Conservation (phyloP, 1,140 invertebrate genomes). For the Drosophila serrata region DNA sequence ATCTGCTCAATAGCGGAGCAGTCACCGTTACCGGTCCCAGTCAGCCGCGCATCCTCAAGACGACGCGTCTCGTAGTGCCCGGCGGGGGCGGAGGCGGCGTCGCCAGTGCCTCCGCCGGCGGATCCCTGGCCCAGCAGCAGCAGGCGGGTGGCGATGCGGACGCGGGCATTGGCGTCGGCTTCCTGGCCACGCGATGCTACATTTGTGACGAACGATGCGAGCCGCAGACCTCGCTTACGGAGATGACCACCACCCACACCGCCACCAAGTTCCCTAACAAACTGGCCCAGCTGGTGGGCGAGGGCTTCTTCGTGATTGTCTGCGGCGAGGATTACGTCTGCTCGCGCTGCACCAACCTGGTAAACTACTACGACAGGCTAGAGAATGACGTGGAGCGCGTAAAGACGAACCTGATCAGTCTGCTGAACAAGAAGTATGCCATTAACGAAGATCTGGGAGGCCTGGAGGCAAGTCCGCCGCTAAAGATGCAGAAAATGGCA, state of each 20-base stretch:
- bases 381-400: slow-evolving; percentile 84
- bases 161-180: slow-evolving; percentile 14
- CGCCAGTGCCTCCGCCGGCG: slow-evolving; percentile 19
- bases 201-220: slow-evolving; percentile 78
- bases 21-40: slow-evolving; percentile 83
- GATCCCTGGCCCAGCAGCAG: slow-evolving; percentile 23
- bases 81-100: slow-evolving; percentile 41
- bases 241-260: slow-evolving; percentile 78
- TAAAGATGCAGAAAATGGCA: slow-evolving; percentile 79
- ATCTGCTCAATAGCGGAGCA: slow-evolving; percentile 83
- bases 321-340: slow-evolving; percentile 84
- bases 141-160: slow-evolving; percentile 58
- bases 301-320: slow-evolving; percentile 83
- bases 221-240: slow-evolving; percentile 69
- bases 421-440: slow-evolving; percentile 84
- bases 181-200: slow-evolving; percentile 68
- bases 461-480: slow-evolving; percentile 55
- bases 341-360: slow-evolving; percentile 81
- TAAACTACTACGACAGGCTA: slow-evolving; percentile 83
- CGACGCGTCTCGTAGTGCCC: slow-evolving; percentile 62
- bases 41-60: slow-evolving; percentile 79
- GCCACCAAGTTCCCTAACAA: slow-evolving; percentile 84
- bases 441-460: slow-evolving; percentile 77
- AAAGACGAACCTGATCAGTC: slow-evolving; percentile 76
- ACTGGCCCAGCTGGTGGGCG: slow-evolving; percentile 82